Base-by-base conservation (phyloP, 2,113 vertebrate genomes). In the Antechinus flavipes region DNA sequence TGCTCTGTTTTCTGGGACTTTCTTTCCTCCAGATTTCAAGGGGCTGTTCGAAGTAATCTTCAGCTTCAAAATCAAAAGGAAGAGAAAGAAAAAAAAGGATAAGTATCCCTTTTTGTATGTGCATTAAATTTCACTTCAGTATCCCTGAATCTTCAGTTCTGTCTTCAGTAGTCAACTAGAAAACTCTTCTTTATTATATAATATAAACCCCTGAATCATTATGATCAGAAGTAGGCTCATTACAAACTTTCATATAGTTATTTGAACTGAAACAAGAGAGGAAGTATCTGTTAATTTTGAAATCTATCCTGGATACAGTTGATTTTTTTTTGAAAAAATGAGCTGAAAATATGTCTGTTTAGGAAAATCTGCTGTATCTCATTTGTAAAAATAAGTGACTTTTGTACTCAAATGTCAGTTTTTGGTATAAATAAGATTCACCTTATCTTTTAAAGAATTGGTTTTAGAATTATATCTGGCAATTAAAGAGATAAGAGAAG, bases 391-490 rank as follows among this genome's bases (percentile, higher is more conserved):
- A 42, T 84, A 84, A 84, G 42, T 84, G 35, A 84, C 93, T 94
- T 91, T 94, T 94, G 91, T 50, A 93, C 91, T 90, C 91, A 95
- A 95, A 42, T 90, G 95, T 95, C 50, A 8, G 54, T 96, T 97
- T 94, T 76, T 76, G 50, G 94, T 95, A 90, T 92, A 54, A 93
- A 94, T 95, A 96, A 94, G 95, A 96, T 97, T 96, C 92, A 96
- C 92, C 94, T 96, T 76, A 91, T 94, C 92, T 93, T 55, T 92
- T 84, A 84, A 84, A 84, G 68, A 84, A 84, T 96, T 96, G 95
- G 94, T 93, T 56, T 94, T 97, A 93, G 90, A 97, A 95, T 54
- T 91, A 89, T 61, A 96, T 94, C 93, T 95, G 97, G 96, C 96
- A 94, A 90, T 95, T 94, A 96, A 47, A 58, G 90, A 94, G 96